Conservation (phyloP, 1,140 invertebrate species). For the Lordiphosa mommai region DNA sequence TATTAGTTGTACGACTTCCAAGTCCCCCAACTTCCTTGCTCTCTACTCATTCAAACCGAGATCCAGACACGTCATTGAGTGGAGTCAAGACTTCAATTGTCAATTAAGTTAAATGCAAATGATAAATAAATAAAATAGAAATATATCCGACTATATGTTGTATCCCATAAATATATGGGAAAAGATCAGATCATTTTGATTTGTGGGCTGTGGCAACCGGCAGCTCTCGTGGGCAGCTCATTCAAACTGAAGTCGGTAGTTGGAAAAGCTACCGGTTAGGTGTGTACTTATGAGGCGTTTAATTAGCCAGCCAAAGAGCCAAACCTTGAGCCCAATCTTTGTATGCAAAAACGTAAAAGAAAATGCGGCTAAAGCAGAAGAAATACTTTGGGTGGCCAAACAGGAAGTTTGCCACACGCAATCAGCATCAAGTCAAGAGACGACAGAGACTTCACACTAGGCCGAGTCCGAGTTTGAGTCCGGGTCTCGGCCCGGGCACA, state of each 20-base stretch:
- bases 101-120: slow-evolving; percentile 62
- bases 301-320: slow-evolving; percentile 57
- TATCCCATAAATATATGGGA: slow-evolving; percentile 15
- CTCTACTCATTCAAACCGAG: no score
- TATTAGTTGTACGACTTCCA: no score
- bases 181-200: slow-evolving; percentile 42
- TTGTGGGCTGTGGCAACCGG: slow-evolving; percentile 5
- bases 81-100: slow-evolving; percentile 35
- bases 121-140: slow-evolving; percentile 43
- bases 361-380: slow-evolving; percentile 4
- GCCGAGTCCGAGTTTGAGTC: slow-evolving; percentile 31
- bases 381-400: slow-evolving; percentile 50
- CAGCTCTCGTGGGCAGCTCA: slow-evolving; percentile 18
- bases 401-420: slow-evolving; percentile 74
- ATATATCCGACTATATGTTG: slow-evolving; percentile 36
- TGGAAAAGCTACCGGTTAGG: slow-evolving; percentile 1
- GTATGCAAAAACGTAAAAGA: slow-evolving; percentile 28
- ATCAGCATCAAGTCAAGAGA: slow-evolving; percentile 49
- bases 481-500: slow-evolving; percentile 58
- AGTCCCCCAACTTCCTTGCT: no score
- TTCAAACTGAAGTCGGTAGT: slow-evolving; percentile 1
- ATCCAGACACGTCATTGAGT: slow-evolving; percentile 45
- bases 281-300: slow-evolving; percentile 48
- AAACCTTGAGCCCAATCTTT: slow-evolving; percentile 55
- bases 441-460: slow-evolving; percentile 36